phyloP scores from a whole-genome alignment of 2,113 vertebrate genomes.

The Oncorhynchus mykiss region DNA sequence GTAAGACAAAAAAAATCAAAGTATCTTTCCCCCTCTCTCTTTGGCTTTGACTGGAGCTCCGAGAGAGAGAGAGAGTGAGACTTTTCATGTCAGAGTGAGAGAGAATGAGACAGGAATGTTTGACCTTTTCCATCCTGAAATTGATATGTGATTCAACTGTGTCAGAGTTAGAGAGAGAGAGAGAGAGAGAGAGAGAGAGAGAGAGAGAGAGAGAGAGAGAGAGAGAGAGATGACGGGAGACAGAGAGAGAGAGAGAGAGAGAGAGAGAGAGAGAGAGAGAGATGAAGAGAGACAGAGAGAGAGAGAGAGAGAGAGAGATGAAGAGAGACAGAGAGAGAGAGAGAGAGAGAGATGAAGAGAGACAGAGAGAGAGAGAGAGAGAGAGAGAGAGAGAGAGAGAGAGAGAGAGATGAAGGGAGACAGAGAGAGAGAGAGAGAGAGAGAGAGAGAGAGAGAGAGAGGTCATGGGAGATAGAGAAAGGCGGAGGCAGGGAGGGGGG shows the following conservation, averaged over 20 bases:
- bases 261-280: background rate
- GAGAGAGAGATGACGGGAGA: slow-evolving; percentile 8
- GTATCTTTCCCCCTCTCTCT: slow-evolving; percentile 27
- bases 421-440: slow-evolving; percentile 10
- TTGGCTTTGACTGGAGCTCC: slow-evolving; percentile 42
- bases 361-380: slow-evolving; percentile 13
- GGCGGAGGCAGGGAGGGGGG: background rate
- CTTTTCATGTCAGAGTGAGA: slow-evolving; percentile 51
- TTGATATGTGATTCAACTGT: slow-evolving; percentile 65
- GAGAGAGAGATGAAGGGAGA: background rate
- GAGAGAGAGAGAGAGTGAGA: background rate
- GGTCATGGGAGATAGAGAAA: slow-evolving; percentile 5
- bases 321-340: background rate
- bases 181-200: background rate
- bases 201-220: background rate
- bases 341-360: background rate
- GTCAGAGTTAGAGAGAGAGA: slow-evolving; percentile 32
- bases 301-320: background rate
- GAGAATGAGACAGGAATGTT: slow-evolving; percentile 51
- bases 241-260: background rate
- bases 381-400: background rate
- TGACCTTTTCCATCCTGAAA: slow-evolving; percentile 74
- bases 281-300: too few relatives aligned
- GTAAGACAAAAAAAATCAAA: too few relatives aligned
- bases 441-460: background rate